phyloP scores from a whole-genome alignment of 1,140 invertebrate genomes.

The Drosophila jambulina region DNA sequence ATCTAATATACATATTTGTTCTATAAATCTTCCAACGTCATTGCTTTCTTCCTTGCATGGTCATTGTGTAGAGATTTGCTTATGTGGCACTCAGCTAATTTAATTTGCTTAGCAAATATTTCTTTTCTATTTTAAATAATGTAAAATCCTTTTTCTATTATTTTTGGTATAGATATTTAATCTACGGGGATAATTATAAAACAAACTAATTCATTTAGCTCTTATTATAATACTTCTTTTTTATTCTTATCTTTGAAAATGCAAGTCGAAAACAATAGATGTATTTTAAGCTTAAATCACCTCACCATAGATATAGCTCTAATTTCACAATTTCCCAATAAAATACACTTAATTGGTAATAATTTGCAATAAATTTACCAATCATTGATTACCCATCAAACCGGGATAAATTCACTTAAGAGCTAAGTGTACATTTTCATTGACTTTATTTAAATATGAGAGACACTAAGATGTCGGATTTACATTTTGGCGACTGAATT shows the following conservation, averaged over 20 bases:
- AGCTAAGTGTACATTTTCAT: slow-evolving; percentile 1
- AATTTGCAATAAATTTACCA: background rate
- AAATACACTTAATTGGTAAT: background rate
- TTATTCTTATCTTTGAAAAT: background rate
- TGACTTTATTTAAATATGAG: slow-evolving; percentile 3
- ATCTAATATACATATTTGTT: slow-evolving; percentile 4
- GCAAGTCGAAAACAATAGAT: no score
- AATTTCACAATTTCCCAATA: background rate
- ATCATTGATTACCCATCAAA: background rate
- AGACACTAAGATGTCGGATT: background rate
- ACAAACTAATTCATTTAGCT: background rate
- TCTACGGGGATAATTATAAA: background rate
- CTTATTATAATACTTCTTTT: background rate
- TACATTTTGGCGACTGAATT: slow-evolving; percentile 26
- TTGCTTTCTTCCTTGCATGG: background rate
- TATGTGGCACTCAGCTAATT: background rate
- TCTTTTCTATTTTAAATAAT: background rate
- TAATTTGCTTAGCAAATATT: background rate
- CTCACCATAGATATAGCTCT: background rate
- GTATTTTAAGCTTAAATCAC: background rate
- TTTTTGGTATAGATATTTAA: background rate
- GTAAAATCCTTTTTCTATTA: background rate
- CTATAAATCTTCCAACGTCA: slow-evolving; percentile 19
- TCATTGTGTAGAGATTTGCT: slow-evolving; percentile 7
- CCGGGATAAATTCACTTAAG: slow-evolving; percentile 5